Percentiles rank a stretch among this genome's conserved stretches.
Evolutionary conservation across 2,888 invertebrate genomes (phyloP).

Genomic region (Tinea pellionella): DNA sequence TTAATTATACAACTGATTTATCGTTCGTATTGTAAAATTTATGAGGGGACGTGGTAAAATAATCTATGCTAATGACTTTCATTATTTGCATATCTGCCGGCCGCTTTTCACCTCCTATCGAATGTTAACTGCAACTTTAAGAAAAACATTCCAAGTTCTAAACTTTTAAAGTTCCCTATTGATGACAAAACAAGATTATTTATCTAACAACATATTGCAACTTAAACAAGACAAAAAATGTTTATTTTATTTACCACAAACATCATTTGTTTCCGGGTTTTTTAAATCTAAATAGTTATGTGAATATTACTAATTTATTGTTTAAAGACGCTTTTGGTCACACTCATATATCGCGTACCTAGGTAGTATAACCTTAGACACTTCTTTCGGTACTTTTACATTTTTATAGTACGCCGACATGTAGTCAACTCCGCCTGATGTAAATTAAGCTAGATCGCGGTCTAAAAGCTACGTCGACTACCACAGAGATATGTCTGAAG

Average conservation of each 20-base stretch:
- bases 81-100: slow-evolving; percentile 17
- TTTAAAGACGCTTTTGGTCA: too few species aligned
- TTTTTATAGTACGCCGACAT: too few species aligned
- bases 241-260: neutral
- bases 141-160: neutral
- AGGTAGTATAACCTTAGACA: too few species aligned
- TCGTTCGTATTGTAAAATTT: slow-evolving; percentile 13
- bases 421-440: too few species aligned
- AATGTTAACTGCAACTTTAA: slow-evolving; percentile 5
- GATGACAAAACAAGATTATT: neutral
- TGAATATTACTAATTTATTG: too few species aligned
- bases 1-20: slow-evolving; percentile 15
- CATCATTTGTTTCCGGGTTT: neutral
- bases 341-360: too few species aligned
- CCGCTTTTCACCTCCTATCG: slow-evolving; percentile 14
- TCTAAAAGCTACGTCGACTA: too few species aligned
- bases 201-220: neutral
- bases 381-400: too few species aligned
- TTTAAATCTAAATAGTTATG: too few species aligned
- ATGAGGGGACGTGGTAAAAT: slow-evolving; percentile 15
- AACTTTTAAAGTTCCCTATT: neutral
- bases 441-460: too few species aligned
- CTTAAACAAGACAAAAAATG: neutral
- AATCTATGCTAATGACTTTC: slow-evolving; percentile 16
- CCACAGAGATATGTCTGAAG: too few species aligned